phyloP scores from a whole-genome alignment of 2,888 invertebrate species.

The Branchipolynoe longqiensis region DNA sequence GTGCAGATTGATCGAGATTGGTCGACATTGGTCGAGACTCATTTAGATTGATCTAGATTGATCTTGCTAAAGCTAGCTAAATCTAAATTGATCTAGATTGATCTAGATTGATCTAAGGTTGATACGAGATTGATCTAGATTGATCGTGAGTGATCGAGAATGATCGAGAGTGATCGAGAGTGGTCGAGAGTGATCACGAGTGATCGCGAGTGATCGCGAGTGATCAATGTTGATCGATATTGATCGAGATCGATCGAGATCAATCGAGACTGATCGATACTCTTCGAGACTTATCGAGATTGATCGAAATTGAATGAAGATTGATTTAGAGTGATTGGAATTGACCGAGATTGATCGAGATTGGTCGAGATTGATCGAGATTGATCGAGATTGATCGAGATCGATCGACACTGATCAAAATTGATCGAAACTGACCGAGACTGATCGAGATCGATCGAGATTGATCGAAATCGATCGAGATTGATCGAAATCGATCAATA shows the following conservation, averaged over 20 bases:
- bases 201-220: background rate
- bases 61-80: background rate
- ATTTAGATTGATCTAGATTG: background rate
- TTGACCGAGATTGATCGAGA: background rate
- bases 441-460: background rate
- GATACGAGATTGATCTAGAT: background rate
- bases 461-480: background rate
- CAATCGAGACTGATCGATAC: background rate
- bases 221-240: background rate
- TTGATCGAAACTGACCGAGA: background rate
- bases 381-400: background rate
- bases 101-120: background rate
- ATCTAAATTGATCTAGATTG: background rate
- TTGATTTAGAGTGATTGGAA: background rate
- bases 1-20: background rate
- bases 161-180: background rate
- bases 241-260: background rate
- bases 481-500: background rate
- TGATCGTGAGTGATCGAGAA: background rate
- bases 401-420: background rate
- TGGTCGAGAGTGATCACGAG: background rate
- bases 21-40: background rate
- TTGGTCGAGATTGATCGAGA: background rate
- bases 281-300: background rate
- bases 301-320: background rate